Base-by-base conservation (phyloP, 2,888 invertebrate species). In the Troides helena region DNA sequence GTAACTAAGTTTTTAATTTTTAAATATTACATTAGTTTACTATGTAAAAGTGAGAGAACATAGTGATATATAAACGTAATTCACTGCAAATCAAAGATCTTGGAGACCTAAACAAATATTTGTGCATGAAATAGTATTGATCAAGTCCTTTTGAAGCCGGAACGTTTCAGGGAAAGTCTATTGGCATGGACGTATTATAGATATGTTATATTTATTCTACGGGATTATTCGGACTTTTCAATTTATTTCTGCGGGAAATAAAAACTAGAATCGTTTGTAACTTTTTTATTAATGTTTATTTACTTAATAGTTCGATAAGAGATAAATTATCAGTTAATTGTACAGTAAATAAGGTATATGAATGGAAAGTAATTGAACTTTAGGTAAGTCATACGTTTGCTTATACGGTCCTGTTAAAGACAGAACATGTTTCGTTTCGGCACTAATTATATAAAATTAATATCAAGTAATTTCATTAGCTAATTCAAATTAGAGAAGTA, bases 61-160 rank as follows among this genome's bases (percentile, higher is more conserved):
- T 53, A 25, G 60, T 66, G 66, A 21, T 25, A 66, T 66, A 66
- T 60, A 60, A 60, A 66, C 30, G 59, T 66, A 53, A 60, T 66
- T 66, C 59, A 60, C 50, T 53, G 59, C 66, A 66, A 66, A 66
- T 66, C 60, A 59, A 60, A 66, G 60, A 60, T 66, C 60, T 50
- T 61, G 53, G 46, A 66, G 66, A 66, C 66, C 66, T 66, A 61
- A 66, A 66, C 36, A 66, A 66, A 66, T 66, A 66, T 66, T 66
- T 66, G 66, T 53, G 66, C 30, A 53, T 66, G 60, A 60, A 66
- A 66, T 66, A 66, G 66, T 60, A 66, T 66, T 66, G 66, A 66
- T 66, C 66, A 66, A 66, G 60, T 66, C 66, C 66, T 66, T 59
- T 66, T 60, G 66, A 61, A 30, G 66, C 36, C 21, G 36, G 36